These are phyloP conservation scores for Motacilla alba DNA, from an alignment of 2,113 vertebrate genomes.

Conservation along the genomic window DNA sequence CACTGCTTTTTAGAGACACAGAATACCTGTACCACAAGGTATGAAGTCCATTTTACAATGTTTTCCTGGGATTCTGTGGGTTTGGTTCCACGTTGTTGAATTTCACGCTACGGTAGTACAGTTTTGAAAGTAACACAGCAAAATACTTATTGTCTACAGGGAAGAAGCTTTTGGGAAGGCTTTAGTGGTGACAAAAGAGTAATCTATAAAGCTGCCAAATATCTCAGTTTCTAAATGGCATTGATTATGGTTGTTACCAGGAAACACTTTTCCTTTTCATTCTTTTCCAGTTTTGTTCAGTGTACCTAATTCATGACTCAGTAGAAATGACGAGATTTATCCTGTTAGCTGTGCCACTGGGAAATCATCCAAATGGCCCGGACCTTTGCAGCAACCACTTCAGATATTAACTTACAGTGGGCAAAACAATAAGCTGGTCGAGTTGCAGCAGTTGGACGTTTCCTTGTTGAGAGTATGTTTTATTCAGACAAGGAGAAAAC, in stretches of 20 bases:
- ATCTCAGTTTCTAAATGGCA: not conserved
- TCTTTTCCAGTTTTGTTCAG: constrained; percentile 28
- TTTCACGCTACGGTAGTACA: not conserved
- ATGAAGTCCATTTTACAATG: not conserved
- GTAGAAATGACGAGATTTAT: constrained; percentile 56
- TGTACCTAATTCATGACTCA: constrained; percentile 61
- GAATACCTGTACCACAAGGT: not conserved
- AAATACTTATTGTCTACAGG: not conserved
- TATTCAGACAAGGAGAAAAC: not conserved
- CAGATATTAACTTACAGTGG: constrained; percentile 57
- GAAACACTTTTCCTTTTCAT: constrained; percentile 46
- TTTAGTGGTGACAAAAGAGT: not conserved
- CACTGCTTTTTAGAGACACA: not conserved
- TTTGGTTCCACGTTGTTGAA: not conserved
- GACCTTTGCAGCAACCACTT: constrained; percentile 56
- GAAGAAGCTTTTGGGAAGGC: not conserved
- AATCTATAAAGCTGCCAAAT: constrained; percentile 17
- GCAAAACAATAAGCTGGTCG: constrained; percentile 61
- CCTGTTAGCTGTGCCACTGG: constrained; percentile 59
- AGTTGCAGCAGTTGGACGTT: constrained; percentile 20
- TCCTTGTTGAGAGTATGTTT: constrained; percentile 23
- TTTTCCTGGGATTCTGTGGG: not conserved
- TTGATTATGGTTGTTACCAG: constrained; percentile 35
- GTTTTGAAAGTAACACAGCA: not conserved
- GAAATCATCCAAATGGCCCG: constrained; percentile 46